Evolutionary conservation across 1,140 invertebrate genomes (phyloP), one percentile per base, ranked within the genome.

Genomic region (Steinernema feltiae): DNA sequence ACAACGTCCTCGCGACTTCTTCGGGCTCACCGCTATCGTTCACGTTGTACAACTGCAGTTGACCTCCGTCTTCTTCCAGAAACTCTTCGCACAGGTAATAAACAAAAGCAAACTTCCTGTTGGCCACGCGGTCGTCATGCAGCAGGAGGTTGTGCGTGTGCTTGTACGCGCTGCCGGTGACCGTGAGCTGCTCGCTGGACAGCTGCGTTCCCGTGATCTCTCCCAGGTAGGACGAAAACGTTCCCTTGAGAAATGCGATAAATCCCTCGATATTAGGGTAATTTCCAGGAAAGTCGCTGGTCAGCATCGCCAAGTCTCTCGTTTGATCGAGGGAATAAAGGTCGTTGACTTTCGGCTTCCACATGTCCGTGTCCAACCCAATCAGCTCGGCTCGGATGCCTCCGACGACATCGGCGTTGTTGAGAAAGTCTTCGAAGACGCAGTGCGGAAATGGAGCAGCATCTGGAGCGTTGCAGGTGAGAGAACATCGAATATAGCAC

Each of bases 1-100:
- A 35, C 21, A 85, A 72, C 7, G 1, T 18, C 24, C 79, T 82
- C 0, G 69, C 75, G 12, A 82, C 35, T 27, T 31, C 46, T 29
- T 24, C 46, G 27, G 81, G 81, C 35, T 84, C 76, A 21, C 31
- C 46, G 7, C 17, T 35, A 0, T 41, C 31, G 74, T 82, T 75
- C 18, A 53, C 30, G 53, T 78, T 46, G 71, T 76, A 82, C 18
- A 82, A 71, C 3, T 69, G 32, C n/a, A 82, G 69, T 30, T 77
- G 41, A n/a, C 81, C 81, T 17, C 81, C 81, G 46, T 80, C 48
- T 18, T 63, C 32, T 63, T 30, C 53, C 12, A 21, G 7, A 7
- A 7, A 63, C 7, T 27, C 12, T 63, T 63, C 53, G 53, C 12
- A 17, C 53, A 63, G 53, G 53, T 63, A 63, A 21, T 63, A 63